Conservation (phyloP, 2,797 vertebrate species). For the Enteromius treurensis region DNA sequence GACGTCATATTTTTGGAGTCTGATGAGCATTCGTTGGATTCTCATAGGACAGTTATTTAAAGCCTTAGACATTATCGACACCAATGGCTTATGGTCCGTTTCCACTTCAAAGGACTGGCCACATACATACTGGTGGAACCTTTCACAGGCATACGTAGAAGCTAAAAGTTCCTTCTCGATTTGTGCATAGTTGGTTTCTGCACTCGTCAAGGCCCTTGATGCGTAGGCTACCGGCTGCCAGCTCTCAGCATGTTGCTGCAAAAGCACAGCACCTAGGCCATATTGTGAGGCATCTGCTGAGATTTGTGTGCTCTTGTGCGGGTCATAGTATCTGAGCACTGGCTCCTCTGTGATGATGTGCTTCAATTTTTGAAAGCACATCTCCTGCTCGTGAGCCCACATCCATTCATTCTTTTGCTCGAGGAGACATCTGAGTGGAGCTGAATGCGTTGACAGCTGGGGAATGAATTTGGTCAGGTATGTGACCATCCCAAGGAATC, state of each 20-base stretch:
- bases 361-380: conserved; percentile 10
- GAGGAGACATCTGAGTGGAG: neutral
- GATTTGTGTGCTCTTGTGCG: conserved; percentile 17
- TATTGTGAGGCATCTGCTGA: conserved; percentile 52
- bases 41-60: neutral
- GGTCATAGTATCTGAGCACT: conserved; percentile 55
- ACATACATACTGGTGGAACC: conserved; percentile 33
- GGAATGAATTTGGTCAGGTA: conserved; percentile 2
- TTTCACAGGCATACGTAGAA: conserved; percentile 47
- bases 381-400: conserved; percentile 25
- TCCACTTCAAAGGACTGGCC: conserved; percentile 9
- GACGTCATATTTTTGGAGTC: neutral
- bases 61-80: neutral
- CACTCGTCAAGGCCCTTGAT: conserved; percentile 7
- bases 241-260: conserved; percentile 43
- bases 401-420: conserved; percentile 30
- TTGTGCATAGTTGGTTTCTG: conserved; percentile 27
- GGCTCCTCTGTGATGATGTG: conserved; percentile 13
- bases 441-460: conserved; percentile 2
- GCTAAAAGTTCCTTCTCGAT: conserved; percentile 48
- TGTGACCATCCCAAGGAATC: conserved; percentile 36
- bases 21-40: neutral
- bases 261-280: conserved; percentile 35
- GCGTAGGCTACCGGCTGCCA: neutral
- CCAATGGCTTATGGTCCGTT: neutral